Evolutionary conservation across 1,140 invertebrate species (phyloP).

Genomic region (Lutraria rhynchaena): DNA sequence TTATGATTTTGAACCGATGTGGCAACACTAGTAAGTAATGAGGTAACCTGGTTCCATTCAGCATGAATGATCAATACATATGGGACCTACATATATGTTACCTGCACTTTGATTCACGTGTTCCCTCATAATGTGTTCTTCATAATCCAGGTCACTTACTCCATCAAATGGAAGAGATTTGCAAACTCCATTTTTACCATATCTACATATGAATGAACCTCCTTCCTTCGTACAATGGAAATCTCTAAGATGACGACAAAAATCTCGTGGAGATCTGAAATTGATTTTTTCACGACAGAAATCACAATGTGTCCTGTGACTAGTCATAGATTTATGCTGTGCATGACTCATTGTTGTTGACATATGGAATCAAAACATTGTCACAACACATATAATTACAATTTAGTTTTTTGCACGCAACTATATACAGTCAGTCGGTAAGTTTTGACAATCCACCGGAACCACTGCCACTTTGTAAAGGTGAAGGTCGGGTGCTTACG

Average conservation of each 20-base stretch:
- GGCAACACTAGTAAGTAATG: too few relatives aligned
- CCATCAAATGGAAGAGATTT: constrained; percentile 93
- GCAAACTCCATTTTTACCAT: constrained; percentile 94
- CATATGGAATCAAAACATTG: background rate
- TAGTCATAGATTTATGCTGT: background rate
- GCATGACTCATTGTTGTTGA: constrained; percentile 1
- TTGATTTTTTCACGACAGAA: constrained; percentile 66
- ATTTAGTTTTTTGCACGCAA: too few relatives aligned
- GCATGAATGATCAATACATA: too few relatives aligned
- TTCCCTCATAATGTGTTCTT: constrained; percentile 92
- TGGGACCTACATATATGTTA: too few relatives aligned
- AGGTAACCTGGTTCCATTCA: too few relatives aligned
- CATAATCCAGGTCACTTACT: constrained; percentile 93
- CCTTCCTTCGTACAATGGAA: constrained; percentile 93
- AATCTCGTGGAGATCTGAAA: constrained; percentile 80
- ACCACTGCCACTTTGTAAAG: constrained; percentile 32
- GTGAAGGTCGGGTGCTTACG: constrained; percentile 34
- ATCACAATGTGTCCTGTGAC: constrained; percentile 74
- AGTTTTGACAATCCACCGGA: constrained; percentile 27
- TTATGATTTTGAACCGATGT: too few relatives aligned
- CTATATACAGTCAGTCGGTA: too few relatives aligned
- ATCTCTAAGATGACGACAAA: constrained; percentile 89
- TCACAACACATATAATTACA: too few relatives aligned
- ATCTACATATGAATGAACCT: constrained; percentile 93
- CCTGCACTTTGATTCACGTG: constrained; percentile 84